A percentile compares a stretch with the other conserved stretches of the same genome.
Evolutionary conservation across 2,113 vertebrate genomes (phyloP).

Genomic region (Polypterus senegalus): DNA sequence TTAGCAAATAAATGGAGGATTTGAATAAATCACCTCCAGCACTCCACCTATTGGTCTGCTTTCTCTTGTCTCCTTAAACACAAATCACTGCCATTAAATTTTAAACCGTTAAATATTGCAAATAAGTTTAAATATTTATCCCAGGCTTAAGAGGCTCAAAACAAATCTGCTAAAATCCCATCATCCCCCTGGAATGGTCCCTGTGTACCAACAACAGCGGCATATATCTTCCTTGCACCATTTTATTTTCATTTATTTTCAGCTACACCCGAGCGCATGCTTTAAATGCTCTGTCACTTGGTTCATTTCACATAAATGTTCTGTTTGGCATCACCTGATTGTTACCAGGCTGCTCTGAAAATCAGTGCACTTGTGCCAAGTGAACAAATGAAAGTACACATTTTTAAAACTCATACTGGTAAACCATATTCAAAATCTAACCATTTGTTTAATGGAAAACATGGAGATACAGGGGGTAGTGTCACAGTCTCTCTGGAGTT

Average conservation of each 20-base stretch:
- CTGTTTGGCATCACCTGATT: too few species aligned
- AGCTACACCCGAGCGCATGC: too few species aligned
- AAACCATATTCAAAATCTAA: too few species aligned
- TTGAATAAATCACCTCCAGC: conserved; percentile 45
- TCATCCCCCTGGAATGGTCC: conserved; percentile 2
- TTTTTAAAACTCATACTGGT: too few species aligned
- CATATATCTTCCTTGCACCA: conserved; percentile 22
- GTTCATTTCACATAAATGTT: too few species aligned
- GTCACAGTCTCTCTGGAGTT: too few species aligned
- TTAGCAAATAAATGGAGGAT: conserved; percentile 50
- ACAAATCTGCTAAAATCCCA: conserved; percentile 17
- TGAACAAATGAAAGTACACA: too few species aligned
- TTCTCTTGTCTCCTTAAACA: conserved; percentile 18
- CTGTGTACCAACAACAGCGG: conserved; percentile 7
- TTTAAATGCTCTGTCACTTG: too few species aligned
- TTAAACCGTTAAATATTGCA: conserved; percentile 16
- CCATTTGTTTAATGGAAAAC: too few species aligned
- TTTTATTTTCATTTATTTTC: neutral
- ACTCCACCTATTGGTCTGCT: conserved; percentile 32
- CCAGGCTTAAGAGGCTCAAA: conserved; percentile 18
- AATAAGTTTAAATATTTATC: conserved; percentile 28
- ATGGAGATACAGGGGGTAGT: too few species aligned
- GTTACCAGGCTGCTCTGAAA: too few species aligned
- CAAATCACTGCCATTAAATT: conserved; percentile 29
- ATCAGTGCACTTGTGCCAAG: too few species aligned